These are phyloP conservation scores for Drosophila sp. DNA, from an alignment of 1,140 invertebrate species.

Conservation along the genomic window DNA sequence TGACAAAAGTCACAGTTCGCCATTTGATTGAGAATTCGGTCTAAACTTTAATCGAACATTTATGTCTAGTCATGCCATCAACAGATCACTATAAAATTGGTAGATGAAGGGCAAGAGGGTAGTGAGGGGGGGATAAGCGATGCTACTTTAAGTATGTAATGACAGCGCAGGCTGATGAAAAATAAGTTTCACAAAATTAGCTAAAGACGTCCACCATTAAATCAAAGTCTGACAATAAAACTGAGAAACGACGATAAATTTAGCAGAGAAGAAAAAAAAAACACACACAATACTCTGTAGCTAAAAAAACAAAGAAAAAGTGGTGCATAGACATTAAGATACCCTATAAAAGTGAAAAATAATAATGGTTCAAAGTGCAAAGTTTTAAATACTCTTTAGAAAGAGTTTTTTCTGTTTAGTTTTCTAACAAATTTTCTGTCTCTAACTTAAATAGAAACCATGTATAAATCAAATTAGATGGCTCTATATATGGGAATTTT, in stretches of 20 bases:
- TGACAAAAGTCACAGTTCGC: constrained; percentile 30
- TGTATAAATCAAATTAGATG: no score
- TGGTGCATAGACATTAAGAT: not conserved
- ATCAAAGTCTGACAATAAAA: constrained; percentile 28
- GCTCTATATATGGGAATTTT: no score
- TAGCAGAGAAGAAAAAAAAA: not conserved
- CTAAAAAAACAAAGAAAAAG: not conserved
- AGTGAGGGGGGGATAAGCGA: not conserved
- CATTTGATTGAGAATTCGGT: constrained; percentile 35
- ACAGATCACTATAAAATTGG: not conserved
- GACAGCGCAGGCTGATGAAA: constrained; percentile 26
- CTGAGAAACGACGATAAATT: not conserved
- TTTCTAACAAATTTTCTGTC: no score
- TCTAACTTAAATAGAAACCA: no score
- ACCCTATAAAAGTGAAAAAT: no score
- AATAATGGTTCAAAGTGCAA: no score
- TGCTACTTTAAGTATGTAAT: constrained; percentile 13
- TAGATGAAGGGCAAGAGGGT: not conserved
- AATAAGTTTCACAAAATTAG: constrained; percentile 26
- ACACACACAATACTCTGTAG: not conserved
- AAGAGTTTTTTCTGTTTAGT: no score
- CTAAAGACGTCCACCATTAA: constrained; percentile 42
- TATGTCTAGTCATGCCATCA: not conserved
- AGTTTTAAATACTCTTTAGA: no score
- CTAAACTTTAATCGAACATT: constrained; percentile 22